Conservation (phyloP, 2,888 invertebrate genomes). For the Ischnura elegans region DNA sequence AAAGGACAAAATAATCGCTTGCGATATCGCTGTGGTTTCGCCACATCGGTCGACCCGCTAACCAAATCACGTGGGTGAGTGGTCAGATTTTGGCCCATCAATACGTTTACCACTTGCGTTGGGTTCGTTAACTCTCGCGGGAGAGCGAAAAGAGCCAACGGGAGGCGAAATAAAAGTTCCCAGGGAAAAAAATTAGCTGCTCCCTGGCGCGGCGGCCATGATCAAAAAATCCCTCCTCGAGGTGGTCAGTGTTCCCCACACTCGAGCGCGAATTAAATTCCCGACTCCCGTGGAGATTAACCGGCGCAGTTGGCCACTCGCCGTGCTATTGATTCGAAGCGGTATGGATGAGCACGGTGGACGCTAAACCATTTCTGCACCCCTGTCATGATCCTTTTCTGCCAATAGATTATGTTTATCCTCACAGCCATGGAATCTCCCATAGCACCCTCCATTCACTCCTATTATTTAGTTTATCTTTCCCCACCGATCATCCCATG, state of each 20-base stretch:
- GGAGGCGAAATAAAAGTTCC: neutral
- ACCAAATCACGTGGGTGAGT: constrained; percentile 16
- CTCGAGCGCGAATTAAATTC: neutral
- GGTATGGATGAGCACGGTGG: neutral
- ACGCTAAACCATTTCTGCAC: neutral
- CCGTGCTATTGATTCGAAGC: constrained; percentile 15
- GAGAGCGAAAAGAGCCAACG: neutral
- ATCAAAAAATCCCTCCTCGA: neutral
- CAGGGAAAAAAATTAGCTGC: neutral
- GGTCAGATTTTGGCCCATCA: neutral
- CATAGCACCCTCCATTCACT: too few relatives aligned
- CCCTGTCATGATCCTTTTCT: neutral
- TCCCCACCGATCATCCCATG: too few relatives aligned
- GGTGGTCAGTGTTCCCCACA: neutral
- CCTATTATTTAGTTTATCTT: too few relatives aligned
- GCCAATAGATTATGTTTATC: neutral
- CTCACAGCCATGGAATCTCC: neutral
- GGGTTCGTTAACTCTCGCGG: constrained; percentile 6
- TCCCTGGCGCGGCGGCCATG: neutral
- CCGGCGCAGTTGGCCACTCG: neutral
- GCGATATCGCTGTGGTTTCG: neutral
- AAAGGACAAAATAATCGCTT: neutral
- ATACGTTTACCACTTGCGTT: constrained; percentile 7
- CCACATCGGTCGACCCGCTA: neutral
- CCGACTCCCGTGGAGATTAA: neutral